These are phyloP conservation scores for Hypselothyrea guttata DNA, from an alignment of 2,888 invertebrate genomes.

Conservation along the genomic window DNA sequence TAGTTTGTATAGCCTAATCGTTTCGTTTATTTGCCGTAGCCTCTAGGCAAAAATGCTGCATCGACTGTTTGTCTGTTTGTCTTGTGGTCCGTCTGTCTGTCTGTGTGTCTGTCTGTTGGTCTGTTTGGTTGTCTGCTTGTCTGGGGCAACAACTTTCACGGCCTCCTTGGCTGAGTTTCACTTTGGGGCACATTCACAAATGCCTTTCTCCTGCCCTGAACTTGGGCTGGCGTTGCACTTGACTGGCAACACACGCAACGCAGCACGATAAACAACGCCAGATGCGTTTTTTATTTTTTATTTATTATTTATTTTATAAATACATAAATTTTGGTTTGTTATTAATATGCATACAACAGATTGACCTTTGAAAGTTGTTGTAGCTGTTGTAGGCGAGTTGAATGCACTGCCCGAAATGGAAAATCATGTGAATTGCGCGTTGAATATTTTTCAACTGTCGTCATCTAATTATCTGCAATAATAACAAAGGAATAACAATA, in stretches of 20 bases:
- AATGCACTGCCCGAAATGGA: conserved; percentile 7
- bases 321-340: too few relatives aligned
- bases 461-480: conserved; percentile 20
- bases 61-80: not conserved
- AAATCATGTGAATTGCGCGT: conserved; percentile 9
- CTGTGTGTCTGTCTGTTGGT: not conserved
- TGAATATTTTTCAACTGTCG: conserved; percentile 21
- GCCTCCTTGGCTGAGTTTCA: conserved; percentile 7
- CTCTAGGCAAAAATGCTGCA: too few relatives aligned
- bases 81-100: not conserved
- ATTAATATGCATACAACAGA: too few relatives aligned
- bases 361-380: not conserved
- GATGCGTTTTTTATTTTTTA: not conserved
- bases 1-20: too few relatives aligned
- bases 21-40: not conserved
- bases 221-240: conserved; percentile 4
- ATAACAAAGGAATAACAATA: conserved; percentile 8
- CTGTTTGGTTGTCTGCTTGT: not conserved
- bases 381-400: too few relatives aligned
- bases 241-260: conserved; percentile 1
- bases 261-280: not conserved
- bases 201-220: conserved; percentile 22
- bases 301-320: not conserved
- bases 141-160: conserved; percentile 17
- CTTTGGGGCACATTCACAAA: not conserved